Evolutionary conservation across 2,888 invertebrate species (phyloP).

Genomic region (Tetrapedia diversipes): DNA sequence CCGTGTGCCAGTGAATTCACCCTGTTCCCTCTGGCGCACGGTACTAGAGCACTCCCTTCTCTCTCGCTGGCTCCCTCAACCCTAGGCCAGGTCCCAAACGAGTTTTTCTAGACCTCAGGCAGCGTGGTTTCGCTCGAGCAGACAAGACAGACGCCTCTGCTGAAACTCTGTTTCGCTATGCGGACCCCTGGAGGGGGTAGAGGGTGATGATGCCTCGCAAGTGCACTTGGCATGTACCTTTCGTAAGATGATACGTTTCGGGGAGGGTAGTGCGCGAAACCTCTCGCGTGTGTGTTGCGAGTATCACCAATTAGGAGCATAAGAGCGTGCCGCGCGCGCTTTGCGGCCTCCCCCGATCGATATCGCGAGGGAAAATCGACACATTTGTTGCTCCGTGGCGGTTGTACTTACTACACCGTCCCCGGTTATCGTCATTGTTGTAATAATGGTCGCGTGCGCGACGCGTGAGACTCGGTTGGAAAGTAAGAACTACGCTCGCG

Average conservation of each 20-base stretch:
- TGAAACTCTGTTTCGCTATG: slow-evolving; percentile 37
- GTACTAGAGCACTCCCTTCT: too few relatives aligned
- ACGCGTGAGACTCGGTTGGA: too few relatives aligned
- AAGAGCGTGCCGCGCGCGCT: slow-evolving; percentile 17
- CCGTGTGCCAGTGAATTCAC: too few relatives aligned
- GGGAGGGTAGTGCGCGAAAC: slow-evolving; percentile 47
- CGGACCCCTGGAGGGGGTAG: slow-evolving; percentile 14
- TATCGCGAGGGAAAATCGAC: slow-evolving; percentile 16
- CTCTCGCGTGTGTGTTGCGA: slow-evolving; percentile 46
- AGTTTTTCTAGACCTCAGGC: slow-evolving; percentile 32
- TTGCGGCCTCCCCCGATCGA: slow-evolving; percentile 27
- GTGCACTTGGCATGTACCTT: slow-evolving; percentile 58
- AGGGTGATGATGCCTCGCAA: slow-evolving; percentile 61
- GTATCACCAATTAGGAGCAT: slow-evolving; percentile 54
- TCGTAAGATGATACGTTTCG: slow-evolving; percentile 64
- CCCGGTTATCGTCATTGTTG: slow-evolving; percentile 4
- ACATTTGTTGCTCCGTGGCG: neutral
- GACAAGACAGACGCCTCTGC: slow-evolving; percentile 10
- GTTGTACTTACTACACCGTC: too few relatives aligned
- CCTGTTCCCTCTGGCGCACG: too few relatives aligned
- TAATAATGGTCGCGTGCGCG: slow-evolving; percentile 8
- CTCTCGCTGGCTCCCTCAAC: too few relatives aligned
- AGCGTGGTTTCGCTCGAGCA: slow-evolving; percentile 22
- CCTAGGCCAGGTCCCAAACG: neutral
- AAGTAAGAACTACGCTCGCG: too few relatives aligned